Base-by-base conservation (phyloP, 2,888 invertebrate species). In the Tipula unca region DNA sequence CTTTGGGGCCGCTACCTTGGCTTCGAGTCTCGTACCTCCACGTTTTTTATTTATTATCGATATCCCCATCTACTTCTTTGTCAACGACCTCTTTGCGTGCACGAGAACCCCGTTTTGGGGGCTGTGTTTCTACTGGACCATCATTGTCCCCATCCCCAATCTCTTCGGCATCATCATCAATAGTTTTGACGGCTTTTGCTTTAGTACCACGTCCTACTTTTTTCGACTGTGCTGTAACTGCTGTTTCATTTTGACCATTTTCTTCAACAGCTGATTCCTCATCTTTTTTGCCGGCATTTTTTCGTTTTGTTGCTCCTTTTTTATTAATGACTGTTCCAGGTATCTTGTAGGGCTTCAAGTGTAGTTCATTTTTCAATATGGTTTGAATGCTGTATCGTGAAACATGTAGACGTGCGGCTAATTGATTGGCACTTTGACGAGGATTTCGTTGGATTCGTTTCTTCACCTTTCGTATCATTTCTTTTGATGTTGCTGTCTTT, bases 1-100 rank as follows among this genome's bases (percentile, higher is more conserved):
- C 10, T 83, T 83, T 32, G 32, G 32, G n/a, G 32, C 17, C 1
- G n/a, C 83, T 32, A n/a, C 8, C 32, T 32, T 83, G 2, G 83
- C n/a, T 69, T 69, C 69, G 2, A n/a, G 25, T 69, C 25, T 69
- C 1, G 83, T 32, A n/a, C n/a, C 32, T 1, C 32, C 83, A 17
- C 83, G 83, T 83, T 83, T 83, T 4, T 83, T 83, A n/a, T 35
- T 83, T 83, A 17, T 83, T 83, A 17, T 83, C 83, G 8, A 83
- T 20, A 83, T 83, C 83, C 17, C 32, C 83, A 83, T 83, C 83
- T 17, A 83, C 83, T 83, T 83, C 83, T 14, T 83, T 83, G 10
- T 83, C 32, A 14, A 83, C 83, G 17, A 83, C 83, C 17, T 83
- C 83, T 32, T 83, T 83, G 32, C 83, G 83, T 0, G 35, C 32